Evolutionary conservation across 2,888 invertebrate species (phyloP).

Genomic region (Patella caerulea): DNA sequence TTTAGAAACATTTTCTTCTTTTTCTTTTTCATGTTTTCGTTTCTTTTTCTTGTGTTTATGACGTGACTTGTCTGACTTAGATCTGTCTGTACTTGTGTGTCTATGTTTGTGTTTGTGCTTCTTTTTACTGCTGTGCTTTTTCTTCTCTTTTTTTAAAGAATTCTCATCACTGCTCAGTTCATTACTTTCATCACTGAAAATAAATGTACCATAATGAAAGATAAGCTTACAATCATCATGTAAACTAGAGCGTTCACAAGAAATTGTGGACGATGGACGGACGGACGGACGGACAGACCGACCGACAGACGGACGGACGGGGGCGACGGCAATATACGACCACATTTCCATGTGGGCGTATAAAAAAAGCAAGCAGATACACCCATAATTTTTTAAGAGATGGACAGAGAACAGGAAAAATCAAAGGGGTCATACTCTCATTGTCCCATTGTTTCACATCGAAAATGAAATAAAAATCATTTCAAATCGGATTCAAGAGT

Average conservation of each 20-base stretch:
- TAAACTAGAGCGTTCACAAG: too few species aligned
- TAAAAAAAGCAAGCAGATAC: neutral
- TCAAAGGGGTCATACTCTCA: too few species aligned
- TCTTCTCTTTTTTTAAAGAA: conserved; percentile 51
- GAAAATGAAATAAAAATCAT: too few species aligned
- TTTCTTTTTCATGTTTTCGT: conserved; percentile 54
- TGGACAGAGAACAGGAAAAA: too few species aligned
- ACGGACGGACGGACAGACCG: too few species aligned
- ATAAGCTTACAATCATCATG: neutral
- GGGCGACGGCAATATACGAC: too few species aligned
- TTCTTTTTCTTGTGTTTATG: conserved; percentile 60
- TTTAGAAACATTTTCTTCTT: neutral
- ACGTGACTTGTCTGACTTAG: conserved; percentile 43
- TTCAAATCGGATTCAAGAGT: too few species aligned
- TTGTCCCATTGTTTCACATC: too few species aligned
- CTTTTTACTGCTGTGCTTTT: conserved; percentile 62
- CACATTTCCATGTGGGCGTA: too few species aligned
- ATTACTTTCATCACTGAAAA: conserved; percentile 47
- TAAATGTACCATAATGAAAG: neutral
- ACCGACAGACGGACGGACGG: too few species aligned
- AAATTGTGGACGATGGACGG: too few species aligned
- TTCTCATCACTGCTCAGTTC: conserved; percentile 44
- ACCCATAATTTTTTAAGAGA: too few species aligned
- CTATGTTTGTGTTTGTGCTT: conserved; percentile 79
- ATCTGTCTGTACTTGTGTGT: conserved; percentile 58